These are phyloP conservation scores for Ciconia boyciana DNA, from an alignment of 2,113 vertebrate genomes.

Conservation along the genomic window DNA sequence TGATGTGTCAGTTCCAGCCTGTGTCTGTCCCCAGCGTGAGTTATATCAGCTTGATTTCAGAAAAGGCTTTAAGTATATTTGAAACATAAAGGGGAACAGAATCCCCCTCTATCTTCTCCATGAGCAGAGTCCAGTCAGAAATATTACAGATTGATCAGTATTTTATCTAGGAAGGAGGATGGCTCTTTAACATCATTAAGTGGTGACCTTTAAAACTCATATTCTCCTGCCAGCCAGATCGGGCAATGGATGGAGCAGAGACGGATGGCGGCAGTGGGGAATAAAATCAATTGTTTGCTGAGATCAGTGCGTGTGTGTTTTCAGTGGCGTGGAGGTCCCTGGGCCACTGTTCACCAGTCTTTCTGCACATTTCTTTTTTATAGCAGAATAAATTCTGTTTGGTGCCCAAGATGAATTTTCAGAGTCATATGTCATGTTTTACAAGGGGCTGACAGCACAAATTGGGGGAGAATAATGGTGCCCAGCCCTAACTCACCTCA, in stretches of 20 bases:
- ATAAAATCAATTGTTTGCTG: conserved; percentile 42
- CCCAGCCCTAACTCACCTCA: neutral
- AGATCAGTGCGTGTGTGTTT: neutral
- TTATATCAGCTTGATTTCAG: neutral
- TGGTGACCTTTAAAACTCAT: conserved; percentile 62
- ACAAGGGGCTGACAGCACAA: conserved; percentile 40
- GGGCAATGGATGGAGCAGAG: conserved; percentile 15
- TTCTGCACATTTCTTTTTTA: conserved; percentile 39
- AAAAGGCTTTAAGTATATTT: neutral
- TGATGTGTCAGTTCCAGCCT: neutral
- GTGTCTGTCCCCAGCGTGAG: neutral
- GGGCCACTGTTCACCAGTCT: neutral
- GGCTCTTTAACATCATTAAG: conserved; percentile 53
- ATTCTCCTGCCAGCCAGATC: conserved; percentile 9
- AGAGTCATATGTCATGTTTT: conserved; percentile 42
- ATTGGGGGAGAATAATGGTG: conserved; percentile 48
- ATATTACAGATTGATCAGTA: conserved; percentile 45
- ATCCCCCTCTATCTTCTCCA: neutral
- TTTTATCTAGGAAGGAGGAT: conserved; percentile 44
- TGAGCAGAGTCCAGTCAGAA: neutral
- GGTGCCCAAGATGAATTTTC: conserved; percentile 36
- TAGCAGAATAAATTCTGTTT: conserved; percentile 56
- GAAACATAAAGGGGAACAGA: neutral
- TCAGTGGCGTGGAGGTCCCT: conserved; percentile 15
- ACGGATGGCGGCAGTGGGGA: neutral